A percentile compares a stretch with the other conserved stretches of the same genome.
These are phyloP conservation scores for Halcyon malimbica DNA, from an alignment of 2,113 vertebrate species.

Conservation along the genomic window DNA sequence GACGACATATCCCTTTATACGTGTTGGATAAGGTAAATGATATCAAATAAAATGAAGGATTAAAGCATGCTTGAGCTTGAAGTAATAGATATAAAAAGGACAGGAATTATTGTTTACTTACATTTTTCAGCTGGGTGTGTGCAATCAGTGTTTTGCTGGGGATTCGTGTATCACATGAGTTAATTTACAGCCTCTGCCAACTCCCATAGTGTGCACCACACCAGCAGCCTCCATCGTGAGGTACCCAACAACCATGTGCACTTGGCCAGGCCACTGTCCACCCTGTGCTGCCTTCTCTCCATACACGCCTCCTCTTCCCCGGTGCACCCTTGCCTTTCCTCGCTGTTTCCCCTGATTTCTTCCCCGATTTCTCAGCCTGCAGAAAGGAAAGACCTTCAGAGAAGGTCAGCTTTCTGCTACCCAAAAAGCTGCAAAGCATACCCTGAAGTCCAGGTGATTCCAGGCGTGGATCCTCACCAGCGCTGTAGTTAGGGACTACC, in stretches of 20 bases:
- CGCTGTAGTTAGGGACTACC: background rate
- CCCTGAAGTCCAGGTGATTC: background rate
- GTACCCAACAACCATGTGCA: background rate
- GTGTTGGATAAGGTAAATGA: conserved; percentile 46
- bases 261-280: background rate
- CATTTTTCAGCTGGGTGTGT: conserved; percentile 79
- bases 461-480: background rate
- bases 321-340: background rate
- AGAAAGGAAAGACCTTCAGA: background rate
- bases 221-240: background rate
- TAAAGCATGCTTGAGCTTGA: conserved; percentile 71
- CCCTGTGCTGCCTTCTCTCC: background rate
- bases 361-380: background rate
- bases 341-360: background rate
- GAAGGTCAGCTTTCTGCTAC: background rate
- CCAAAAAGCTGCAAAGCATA: background rate
- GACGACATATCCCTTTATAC: conserved; percentile 19
- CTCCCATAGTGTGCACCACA: background rate
- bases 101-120: conserved; percentile 73
- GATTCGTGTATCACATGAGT: conserved; percentile 62
- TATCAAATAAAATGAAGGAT: conserved; percentile 67
- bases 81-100: conserved; percentile 59
- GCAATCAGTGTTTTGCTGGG: conserved; percentile 45
- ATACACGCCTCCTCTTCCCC: accelerated
- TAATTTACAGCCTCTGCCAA: conserved; percentile 49